A percentile compares a stretch with the other conserved stretches of the same genome.
Conservation (phyloP, 1,140 invertebrate species). For the Pentalonia nigronervosa region DNA sequence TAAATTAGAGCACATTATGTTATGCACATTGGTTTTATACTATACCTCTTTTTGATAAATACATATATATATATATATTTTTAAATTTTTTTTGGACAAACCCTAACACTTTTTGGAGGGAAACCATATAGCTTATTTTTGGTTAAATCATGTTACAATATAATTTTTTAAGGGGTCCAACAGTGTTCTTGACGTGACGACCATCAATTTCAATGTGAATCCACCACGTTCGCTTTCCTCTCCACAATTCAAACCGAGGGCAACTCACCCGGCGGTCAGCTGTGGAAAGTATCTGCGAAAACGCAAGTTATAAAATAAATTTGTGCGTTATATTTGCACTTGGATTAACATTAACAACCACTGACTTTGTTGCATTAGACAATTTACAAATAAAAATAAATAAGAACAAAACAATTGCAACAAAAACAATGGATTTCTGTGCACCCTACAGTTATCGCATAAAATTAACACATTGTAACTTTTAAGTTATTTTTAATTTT, state of each 20-base stretch:
- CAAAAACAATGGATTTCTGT: slow-evolving; percentile 56
- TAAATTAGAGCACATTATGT: slow-evolving; percentile 37
- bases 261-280: slow-evolving; percentile 60
- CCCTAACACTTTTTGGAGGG: slow-evolving; percentile 50
- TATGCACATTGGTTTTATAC: slow-evolving; percentile 55
- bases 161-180: slow-evolving; percentile 53
- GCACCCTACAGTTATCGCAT: slow-evolving; percentile 55
- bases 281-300: slow-evolving; percentile 63
- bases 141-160: slow-evolving; percentile 52
- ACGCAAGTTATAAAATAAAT: slow-evolving; percentile 62
- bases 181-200: slow-evolving; percentile 53
- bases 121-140: slow-evolving; percentile 50
- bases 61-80: slow-evolving; percentile 9
- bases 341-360: slow-evolving; percentile 50
- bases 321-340: slow-evolving; percentile 58
- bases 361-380: slow-evolving; percentile 56
- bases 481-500: not conserved
- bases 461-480: slow-evolving; percentile 22
- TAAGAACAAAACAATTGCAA: slow-evolving; percentile 52
- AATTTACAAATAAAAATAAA: slow-evolving; percentile 55
- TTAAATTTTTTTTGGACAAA: slow-evolving; percentile 42
- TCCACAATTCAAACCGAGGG: slow-evolving; percentile 59
- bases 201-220: slow-evolving; percentile 55
- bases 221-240: slow-evolving; percentile 58
- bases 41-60: slow-evolving; percentile 54